These are phyloP conservation scores for Parambassis ranga DNA, from an alignment of 2,797 vertebrate species.

Conservation along the genomic window DNA sequence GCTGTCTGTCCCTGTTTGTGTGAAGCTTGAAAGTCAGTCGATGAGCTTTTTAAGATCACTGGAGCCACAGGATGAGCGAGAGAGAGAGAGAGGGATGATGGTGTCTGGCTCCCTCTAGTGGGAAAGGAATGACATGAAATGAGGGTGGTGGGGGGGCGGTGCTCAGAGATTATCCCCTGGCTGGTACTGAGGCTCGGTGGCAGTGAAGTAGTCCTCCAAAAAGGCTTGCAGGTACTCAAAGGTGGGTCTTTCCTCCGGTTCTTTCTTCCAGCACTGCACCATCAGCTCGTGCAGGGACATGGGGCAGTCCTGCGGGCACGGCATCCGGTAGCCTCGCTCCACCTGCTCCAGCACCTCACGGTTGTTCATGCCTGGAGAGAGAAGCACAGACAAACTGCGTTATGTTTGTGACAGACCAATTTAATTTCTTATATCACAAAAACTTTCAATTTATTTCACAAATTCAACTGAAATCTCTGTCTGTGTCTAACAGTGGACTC, in stretches of 20 bases:
- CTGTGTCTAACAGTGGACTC: not conserved
- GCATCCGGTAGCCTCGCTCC: constrained; percentile 98
- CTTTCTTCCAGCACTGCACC: constrained; percentile 99
- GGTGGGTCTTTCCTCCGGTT: constrained; percentile 97
- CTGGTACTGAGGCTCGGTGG: constrained; percentile 99
- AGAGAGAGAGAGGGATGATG: constrained; percentile 16
- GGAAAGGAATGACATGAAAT: constrained; percentile 48
- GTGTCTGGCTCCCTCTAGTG: constrained; percentile 64
- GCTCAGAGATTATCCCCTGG: constrained; percentile 98
- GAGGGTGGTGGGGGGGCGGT: constrained; percentile 6
- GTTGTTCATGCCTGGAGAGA: constrained; percentile 94
- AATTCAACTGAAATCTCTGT: no score
- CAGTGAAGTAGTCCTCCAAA: constrained; percentile 99
- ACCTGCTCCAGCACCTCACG: constrained; percentile 99
- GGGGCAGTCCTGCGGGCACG: constrained; percentile 98
- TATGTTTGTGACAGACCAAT: no score
- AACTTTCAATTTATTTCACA: no score
- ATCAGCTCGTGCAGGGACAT: constrained; percentile 98
- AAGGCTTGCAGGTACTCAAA: constrained; percentile 99
- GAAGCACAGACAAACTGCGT: not conserved
- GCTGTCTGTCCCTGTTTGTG: constrained; percentile 13
- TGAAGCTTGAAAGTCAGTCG: constrained; percentile 49
- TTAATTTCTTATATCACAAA: no score
- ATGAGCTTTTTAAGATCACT: constrained; percentile 48
- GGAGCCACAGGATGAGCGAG: constrained; percentile 46